Evolutionary conservation across 1,140 invertebrate genomes (phyloP).

Genomic region (Pissodes strobi): DNA sequence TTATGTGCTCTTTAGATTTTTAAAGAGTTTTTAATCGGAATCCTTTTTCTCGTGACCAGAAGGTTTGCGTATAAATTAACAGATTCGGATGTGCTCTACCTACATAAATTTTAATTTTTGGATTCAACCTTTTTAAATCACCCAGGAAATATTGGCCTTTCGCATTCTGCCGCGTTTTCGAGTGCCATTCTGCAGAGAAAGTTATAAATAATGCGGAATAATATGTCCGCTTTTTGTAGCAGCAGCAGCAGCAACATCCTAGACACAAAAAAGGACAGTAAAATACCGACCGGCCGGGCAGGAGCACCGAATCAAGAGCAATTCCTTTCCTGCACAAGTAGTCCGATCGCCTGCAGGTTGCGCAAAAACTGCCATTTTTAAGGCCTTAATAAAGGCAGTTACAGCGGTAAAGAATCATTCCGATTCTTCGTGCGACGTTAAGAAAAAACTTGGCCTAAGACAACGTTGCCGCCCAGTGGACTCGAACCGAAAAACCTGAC

Average conservation of each 20-base stretch:
- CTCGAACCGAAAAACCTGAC: too few relatives aligned
- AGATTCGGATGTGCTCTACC: too few relatives aligned
- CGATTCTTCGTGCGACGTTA: slow-evolving; percentile 13
- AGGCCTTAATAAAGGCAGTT: slow-evolving; percentile 32
- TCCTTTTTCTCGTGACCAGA: too few relatives aligned
- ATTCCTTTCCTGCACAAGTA: slow-evolving; percentile 25
- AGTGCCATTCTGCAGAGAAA: slow-evolving; percentile 5
- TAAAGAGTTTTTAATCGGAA: too few relatives aligned
- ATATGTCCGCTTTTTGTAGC: slow-evolving; percentile 19
- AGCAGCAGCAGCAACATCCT: slow-evolving; percentile 1
- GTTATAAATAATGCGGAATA: slow-evolving; percentile 25
- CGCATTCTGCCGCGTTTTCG: neutral
- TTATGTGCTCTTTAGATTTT: too few relatives aligned
- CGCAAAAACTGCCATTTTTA: slow-evolving; percentile 29
- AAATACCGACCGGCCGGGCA: slow-evolving; percentile 10
- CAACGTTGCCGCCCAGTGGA: neutral
- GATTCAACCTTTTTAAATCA: too few relatives aligned
- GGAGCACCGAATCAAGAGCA: slow-evolving; percentile 9
- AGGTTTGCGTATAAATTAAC: too few relatives aligned
- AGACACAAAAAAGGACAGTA: slow-evolving; percentile 20
- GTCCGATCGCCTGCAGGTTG: slow-evolving; percentile 7
- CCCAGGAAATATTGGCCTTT: slow-evolving; percentile 2
- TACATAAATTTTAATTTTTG: too few relatives aligned
- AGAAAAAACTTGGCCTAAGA: slow-evolving; percentile 16
- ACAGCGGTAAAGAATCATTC: slow-evolving; percentile 28